Evolutionary conservation across 2,113 vertebrate genomes (phyloP), one percentile per base, ranked within the genome.

Genomic region (Podocnemis expansa): DNA sequence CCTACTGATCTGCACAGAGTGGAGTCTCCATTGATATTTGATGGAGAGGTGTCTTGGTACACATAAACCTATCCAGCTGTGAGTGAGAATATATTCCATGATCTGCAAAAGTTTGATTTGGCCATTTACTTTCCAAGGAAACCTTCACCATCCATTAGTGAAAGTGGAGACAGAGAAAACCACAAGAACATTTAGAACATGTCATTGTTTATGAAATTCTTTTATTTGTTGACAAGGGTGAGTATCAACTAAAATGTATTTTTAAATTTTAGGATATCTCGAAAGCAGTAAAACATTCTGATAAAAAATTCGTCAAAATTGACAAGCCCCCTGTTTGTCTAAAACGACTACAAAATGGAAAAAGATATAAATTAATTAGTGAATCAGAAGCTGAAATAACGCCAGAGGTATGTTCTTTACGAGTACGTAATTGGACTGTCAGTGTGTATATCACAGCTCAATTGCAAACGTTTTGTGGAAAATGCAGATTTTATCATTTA

Each of bases 321-420:
- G 98, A 98, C 55, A 99, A 99, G 90, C 98, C 99, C 2, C 98
- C 98, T 0, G 98, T 97, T 0, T 99, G 99, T 96, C 97, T 97
- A 31, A 98, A 98, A 80, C 90, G 98, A 2, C 95, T 99, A 45
- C 98, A 98, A 58, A 97, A 98, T 24, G 98, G 98, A 6, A 98
- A 97, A 94, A 98, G 94, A 29, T 99, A 99, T 89, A 97, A 98
- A 38, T 89, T 99, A 83, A 90, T 98, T 60, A 98, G 98, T 60
- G 98, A 99, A 76, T 98, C 99, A 2, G 98, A 99, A 89, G 98
- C 98, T 29, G 98, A 99, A 49, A 97, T 99, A 84, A 98, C 93
- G 87, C 98, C 98, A 6, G 98, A 98, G 98, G 98, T 99, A 91
- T 90, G 96, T 92, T 52, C 51, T 63, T 79, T 1, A 5, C 84